Evolutionary conservation across 2,113 vertebrate species (phyloP).

Genomic region (Aptenodytes forsteri): DNA sequence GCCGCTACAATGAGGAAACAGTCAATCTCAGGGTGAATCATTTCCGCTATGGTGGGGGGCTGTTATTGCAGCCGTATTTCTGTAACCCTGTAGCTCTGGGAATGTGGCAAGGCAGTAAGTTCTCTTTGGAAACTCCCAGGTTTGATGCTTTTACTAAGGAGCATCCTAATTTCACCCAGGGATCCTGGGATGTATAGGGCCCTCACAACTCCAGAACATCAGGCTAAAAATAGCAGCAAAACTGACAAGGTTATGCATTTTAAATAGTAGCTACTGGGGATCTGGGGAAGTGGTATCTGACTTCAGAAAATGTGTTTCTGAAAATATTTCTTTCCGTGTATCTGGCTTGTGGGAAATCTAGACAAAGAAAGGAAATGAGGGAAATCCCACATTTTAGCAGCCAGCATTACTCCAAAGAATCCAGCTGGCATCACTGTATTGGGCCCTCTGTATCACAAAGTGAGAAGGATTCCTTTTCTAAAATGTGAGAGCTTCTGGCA

Average conservation of each 20-base stretch:
- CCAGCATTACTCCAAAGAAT: not conserved
- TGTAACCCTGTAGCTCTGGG: not conserved
- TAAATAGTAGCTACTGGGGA: not conserved
- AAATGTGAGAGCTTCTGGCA: not conserved
- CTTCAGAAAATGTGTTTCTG: not conserved
- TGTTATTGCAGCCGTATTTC: not conserved
- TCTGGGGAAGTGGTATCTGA: not conserved
- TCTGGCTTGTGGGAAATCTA: not conserved
- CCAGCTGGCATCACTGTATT: not conserved
- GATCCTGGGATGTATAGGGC: not conserved
- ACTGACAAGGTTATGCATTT: not conserved
- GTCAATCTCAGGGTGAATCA: not conserved
- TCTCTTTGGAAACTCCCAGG: not conserved
- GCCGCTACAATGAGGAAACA: conserved; percentile 75
- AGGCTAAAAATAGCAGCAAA: not conserved
- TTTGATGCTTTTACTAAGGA: not conserved
- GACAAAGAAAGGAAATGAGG: not conserved
- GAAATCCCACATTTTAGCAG: not conserved
- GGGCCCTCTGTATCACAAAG: not conserved
- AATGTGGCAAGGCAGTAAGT: not conserved
- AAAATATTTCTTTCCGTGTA: not conserved
- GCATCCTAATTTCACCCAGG: not conserved
- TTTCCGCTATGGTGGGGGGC: not conserved
- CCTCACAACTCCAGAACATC: not conserved
- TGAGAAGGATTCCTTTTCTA: not conserved